Evolutionary conservation across 2,888 invertebrate species (phyloP), one percentile per base, ranked within the genome.

Genomic region (Pterostichus niger): DNA sequence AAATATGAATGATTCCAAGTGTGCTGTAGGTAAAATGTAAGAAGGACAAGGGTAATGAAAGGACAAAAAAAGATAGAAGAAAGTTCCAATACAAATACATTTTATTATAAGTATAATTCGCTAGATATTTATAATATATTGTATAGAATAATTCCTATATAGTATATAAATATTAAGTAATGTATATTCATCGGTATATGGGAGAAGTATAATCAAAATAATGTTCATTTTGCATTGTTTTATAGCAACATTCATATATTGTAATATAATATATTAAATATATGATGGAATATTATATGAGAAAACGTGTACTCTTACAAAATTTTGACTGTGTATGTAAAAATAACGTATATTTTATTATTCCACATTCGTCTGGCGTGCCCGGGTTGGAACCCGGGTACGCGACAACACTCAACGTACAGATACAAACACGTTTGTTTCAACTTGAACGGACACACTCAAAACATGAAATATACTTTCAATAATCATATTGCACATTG

Each of bases 41-140:
- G 15, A 10, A 56, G 17, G 15, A 64, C 13, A 11, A 35, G 68
- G 68, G 44, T 17, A 71, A 44, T 13, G 7, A 13, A 15, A 35
- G 15, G 17, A 44, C 15, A 71, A 6, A 44, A 15, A 15, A 17
- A 71, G n/a, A 75, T 24, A 52, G 4, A 71, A 75, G 24, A 17
- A 44, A 24, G 13, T 71, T 86, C 88, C 90, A 89, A 90, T 90
- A 90, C 90, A 90, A 90, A 90, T 90, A 90, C 90, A 89, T 88
- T 90, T 90, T 90, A 90, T 90, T 90, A 89, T 89, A 89, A 89
- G 90, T 90, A 90, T 90, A 90, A 90, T 90, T 90, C 88, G 89
- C 90, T 90, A 90, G 89, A 88, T 88, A 89, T 89, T 82, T 82
- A 90, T 90, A 88, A 88, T 88, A 83, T 83, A 79, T 79, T 83